These are phyloP conservation scores for Leucophenga montana DNA, from an alignment of 2,888 invertebrate species.

Conservation along the genomic window DNA sequence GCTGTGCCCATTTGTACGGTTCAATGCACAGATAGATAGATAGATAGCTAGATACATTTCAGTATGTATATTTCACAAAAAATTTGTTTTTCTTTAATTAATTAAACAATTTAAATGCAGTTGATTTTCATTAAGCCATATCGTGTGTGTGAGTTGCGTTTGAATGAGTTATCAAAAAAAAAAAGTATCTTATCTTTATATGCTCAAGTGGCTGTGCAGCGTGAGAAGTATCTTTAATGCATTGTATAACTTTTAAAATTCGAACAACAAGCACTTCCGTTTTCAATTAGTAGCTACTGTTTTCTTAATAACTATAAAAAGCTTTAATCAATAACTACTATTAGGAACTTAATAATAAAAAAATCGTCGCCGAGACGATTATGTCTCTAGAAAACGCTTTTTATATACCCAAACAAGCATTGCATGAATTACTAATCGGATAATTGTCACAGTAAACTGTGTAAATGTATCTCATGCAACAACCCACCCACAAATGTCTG, in stretches of 20 bases:
- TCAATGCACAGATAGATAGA: no score
- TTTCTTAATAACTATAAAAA: no score
- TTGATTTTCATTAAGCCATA: not conserved
- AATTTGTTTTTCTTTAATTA: constrained; percentile 26
- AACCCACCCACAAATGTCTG: constrained; percentile 41
- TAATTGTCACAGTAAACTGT: constrained; percentile 46
- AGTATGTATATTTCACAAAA: not conserved
- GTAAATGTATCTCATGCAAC: not conserved
- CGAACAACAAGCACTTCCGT: no score
- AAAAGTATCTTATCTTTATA: not conserved
- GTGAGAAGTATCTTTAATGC: no score
- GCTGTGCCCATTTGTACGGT: not conserved
- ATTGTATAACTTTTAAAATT: no score
- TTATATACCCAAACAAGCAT: no score
- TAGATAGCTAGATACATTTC: not conserved
- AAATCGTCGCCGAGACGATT: no score
- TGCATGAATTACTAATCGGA: constrained; percentile 53
- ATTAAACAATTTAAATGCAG: constrained; percentile 16
- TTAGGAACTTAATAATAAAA: no score
- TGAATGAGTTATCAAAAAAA: not conserved
- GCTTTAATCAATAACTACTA: no score
- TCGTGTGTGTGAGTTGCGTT: not conserved
- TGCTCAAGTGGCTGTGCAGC: not conserved
- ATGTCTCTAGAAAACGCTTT: no score
- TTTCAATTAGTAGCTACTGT: no score